phyloP scores from a whole-genome alignment of 2,797 vertebrate genomes.

The Notolabrus celidotus region DNA sequence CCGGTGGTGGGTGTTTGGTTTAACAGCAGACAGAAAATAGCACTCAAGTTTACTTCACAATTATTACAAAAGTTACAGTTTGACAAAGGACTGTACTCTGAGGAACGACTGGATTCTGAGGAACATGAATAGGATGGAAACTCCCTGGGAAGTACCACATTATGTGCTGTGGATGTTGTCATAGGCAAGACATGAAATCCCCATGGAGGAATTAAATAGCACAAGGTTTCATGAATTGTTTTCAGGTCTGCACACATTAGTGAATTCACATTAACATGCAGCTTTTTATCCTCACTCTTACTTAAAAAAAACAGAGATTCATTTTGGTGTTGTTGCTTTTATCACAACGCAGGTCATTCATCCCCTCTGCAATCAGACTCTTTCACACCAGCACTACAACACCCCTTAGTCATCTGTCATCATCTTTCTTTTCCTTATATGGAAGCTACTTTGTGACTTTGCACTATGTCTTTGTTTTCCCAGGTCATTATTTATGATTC shows the following conservation, averaged over 20 bases:
- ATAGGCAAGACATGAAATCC: constrained; percentile 28
- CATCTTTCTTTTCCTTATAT: no score
- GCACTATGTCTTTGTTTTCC: no score
- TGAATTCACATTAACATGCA: not conserved
- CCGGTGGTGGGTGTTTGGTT: constrained; percentile 36
- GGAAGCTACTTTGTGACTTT: no score
- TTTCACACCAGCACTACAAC: no score
- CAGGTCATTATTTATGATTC: no score
- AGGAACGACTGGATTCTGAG: constrained; percentile 31
- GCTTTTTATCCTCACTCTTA: not conserved
- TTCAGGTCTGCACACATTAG: constrained; percentile 19
- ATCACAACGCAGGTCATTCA: no score
- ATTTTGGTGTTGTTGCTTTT: no score
- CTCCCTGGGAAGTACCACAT: constrained; percentile 62
- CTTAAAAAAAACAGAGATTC: no score
- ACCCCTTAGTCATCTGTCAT: no score
- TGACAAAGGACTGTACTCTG: not conserved
- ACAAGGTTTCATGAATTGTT: constrained; percentile 7
- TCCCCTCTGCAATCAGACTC: no score
- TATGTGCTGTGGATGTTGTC: constrained; percentile 36
- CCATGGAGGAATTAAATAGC: not conserved
- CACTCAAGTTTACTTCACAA: constrained; percentile 8
- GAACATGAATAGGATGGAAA: constrained; percentile 68
- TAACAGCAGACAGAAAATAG: constrained; percentile 42
- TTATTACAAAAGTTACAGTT: not conserved